Percentiles rank a stretch among this genome's conserved stretches.
Evolutionary conservation across 2,113 vertebrate species (phyloP).

Genomic region (Lagenorhynchus albirostris): DNA sequence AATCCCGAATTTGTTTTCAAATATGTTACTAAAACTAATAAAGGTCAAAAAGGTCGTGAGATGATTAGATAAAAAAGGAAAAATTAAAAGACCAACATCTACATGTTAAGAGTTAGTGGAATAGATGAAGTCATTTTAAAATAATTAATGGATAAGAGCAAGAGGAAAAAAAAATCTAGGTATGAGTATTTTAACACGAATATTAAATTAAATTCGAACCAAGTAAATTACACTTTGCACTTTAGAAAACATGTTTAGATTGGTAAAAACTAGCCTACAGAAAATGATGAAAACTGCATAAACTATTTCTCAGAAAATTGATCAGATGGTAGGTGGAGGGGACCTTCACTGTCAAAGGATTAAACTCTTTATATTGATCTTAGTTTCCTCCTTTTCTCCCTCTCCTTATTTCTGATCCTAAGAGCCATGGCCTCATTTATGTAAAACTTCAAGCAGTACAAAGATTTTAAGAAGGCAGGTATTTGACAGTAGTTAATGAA

Average conservation of each 20-base stretch:
- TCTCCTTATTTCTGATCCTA: conserved; percentile 35
- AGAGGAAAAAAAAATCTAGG: background rate
- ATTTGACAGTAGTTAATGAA: conserved; percentile 61
- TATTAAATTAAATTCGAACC: conserved; percentile 21
- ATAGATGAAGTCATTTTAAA: background rate
- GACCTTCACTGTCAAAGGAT: background rate
- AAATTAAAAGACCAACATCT: background rate
- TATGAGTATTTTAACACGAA: background rate
- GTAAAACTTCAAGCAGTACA: conserved; percentile 30
- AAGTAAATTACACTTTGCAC: background rate
- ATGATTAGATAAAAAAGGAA: background rate
- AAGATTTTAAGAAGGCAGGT: conserved; percentile 47
- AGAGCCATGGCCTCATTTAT: conserved; percentile 31
- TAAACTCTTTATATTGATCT: background rate
- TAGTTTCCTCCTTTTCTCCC: background rate
- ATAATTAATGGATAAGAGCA: background rate
- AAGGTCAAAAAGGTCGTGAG: background rate
- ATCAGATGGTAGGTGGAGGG: background rate
- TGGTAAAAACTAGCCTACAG: background rate
- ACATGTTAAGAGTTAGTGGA: background rate
- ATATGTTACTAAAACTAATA: background rate
- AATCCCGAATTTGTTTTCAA: background rate
- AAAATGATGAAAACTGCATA: background rate
- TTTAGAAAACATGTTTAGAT: conserved; percentile 52
- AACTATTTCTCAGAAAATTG: conserved; percentile 18